phyloP scores from a whole-genome alignment of 1,140 invertebrate genomes.

The Scaptodrosophila lebanonensis region DNA sequence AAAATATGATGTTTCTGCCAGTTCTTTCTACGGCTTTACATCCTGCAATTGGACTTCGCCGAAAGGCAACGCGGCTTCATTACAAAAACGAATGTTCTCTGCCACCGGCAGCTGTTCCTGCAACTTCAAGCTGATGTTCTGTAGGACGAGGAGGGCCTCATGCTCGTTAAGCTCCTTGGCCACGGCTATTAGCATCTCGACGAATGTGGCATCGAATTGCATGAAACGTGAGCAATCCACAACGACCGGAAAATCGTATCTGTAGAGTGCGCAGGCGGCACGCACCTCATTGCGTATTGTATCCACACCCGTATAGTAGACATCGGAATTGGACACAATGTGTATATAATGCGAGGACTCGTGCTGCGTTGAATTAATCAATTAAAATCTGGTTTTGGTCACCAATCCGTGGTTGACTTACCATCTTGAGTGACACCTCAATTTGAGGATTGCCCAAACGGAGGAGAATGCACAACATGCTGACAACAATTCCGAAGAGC shows the following conservation, averaged over 20 bases:
- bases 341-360: conserved; percentile 78
- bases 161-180: conserved; percentile 59
- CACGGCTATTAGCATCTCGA: conserved; percentile 78
- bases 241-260: conserved; percentile 78
- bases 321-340: conserved; percentile 80
- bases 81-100: conserved; percentile 47
- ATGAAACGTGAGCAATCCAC: conserved; percentile 81
- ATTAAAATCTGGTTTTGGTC: background rate
- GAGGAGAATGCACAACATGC: conserved; percentile 88
- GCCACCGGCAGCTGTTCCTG: conserved; percentile 55
- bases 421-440: conserved; percentile 81
- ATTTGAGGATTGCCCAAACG: conserved; percentile 87
- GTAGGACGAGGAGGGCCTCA: conserved; percentile 51
- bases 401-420: conserved; percentile 54
- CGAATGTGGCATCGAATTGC: conserved; percentile 82
- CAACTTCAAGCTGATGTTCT: conserved; percentile 52
- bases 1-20: conserved; percentile 10
- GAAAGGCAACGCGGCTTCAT: conserved; percentile 38
- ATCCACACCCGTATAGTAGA: conserved; percentile 83
- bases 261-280: conserved; percentile 75
- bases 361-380: conserved; percentile 16
- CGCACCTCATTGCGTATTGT: conserved; percentile 79
- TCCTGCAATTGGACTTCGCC: background rate
- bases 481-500: conserved; percentile 88
- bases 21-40: conserved; percentile 31